Evolutionary conservation across 1,140 invertebrate genomes (phyloP), one percentile per base, ranked within the genome.

Genomic region (Arctopsyche grandis): DNA sequence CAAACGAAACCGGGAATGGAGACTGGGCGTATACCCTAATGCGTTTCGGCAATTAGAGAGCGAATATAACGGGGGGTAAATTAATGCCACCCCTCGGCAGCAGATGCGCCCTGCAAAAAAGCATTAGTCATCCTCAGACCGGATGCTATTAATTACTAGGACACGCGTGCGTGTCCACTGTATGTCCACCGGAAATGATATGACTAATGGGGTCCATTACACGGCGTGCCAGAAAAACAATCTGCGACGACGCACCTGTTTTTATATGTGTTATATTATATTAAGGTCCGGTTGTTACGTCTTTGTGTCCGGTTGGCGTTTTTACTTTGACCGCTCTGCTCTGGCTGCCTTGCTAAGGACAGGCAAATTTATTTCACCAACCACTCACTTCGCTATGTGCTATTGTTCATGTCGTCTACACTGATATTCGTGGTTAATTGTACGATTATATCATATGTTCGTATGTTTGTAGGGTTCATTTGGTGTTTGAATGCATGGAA

Each of bases 81-180:
- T 71, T 71, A 46, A 71, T 71, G 38, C 38, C 69, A 16, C 29
- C 29, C 24, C 56, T 21, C 29, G 21, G 10, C 38, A 71, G 69
- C 43, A 46, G 69, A 71, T 71, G 69, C 44, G n/a, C 16, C 24
- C 1, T 29, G 5, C 14, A 71, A 71, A 71, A 71, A 71, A 71
- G 29, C 69, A 46, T 46, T 46, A 71, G 69, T 71, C 69, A 71
- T 71, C 44, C 66, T 69, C 66, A 69, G 66, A 26, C 66, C 29
- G 29, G 24, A 69, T n/a, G 69, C 21, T 46, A 71, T 71, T 71
- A 71, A 71, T 71, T 71, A 71, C 69, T 19, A 16, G 38, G 43
- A 14, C 16, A 52, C 48, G 16, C 16, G 16, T 52, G 16, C 12
- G 10, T 52, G 1, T 12, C 10, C 12, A 12, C 16, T 52, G 16